Evolutionary conservation across 2,888 invertebrate species (phyloP), one percentile per base, ranked within the genome.

Genomic region (Busseola fusca): DNA sequence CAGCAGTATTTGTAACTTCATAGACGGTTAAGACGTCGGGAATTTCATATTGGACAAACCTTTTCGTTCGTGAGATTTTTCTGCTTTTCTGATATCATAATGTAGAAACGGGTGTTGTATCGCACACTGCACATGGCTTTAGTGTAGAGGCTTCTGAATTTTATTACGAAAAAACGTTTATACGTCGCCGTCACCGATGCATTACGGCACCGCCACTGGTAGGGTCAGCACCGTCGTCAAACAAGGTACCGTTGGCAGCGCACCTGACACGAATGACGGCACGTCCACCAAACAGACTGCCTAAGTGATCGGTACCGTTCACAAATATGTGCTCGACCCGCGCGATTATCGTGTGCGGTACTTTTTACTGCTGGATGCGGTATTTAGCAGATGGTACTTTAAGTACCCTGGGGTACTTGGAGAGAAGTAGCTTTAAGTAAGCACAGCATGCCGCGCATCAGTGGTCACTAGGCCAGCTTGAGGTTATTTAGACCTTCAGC

Each of bases 261-360:
- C 92, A 92, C 92, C 91, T 93, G 94, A 94, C 95, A 93, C 93
- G 89, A 89, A 93, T 93, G 92, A 89, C 89, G 87, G 90, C 91
- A 91, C 92, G 91, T 91, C 91, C 87, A 86, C 88, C 92, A 91
- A 92, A 92, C 92, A 91, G 89, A 89, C 92, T 89, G 92, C 91
- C 89, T 93, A 93, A 94, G 93, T 93, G 93, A 93, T 93, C 87
- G 91, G 93, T 91, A 92, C 93, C 93, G 93, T 92, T 92, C 88
- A 91, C 93, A 93, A 92, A 94, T 92, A 93, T 89, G 84, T 86
- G 87, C 62, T 83, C 80, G 72, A 78, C 74, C 86, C 77, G 86
- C 88, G 89, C 90, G 89, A 89, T 89, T 85, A 80, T 83, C 80
- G 80, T 69, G 69, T 60, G 66, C 42, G 48, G 54, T 40, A 73